These are phyloP conservation scores for Calameuta idolon DNA, from an alignment of 2,888 invertebrate genomes.

Conservation along the genomic window DNA sequence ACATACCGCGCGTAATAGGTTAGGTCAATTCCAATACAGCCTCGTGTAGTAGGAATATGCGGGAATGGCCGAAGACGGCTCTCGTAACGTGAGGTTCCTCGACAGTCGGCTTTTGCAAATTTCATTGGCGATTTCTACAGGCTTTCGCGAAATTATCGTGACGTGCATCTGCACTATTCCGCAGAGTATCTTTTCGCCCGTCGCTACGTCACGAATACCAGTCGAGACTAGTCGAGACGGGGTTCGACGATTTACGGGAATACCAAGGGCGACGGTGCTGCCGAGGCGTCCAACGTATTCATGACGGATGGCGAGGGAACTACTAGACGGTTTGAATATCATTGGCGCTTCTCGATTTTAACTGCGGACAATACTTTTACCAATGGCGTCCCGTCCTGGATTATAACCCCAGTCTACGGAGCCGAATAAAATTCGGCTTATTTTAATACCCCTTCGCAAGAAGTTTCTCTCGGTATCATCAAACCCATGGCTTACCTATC, in stretches of 20 bases:
- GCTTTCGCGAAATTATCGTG: not conserved
- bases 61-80: not conserved
- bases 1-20: not conserved
- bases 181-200: not conserved
- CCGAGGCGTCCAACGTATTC: not conserved
- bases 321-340: not conserved
- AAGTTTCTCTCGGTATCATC: conserved; percentile 3
- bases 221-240: not conserved
- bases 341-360: not conserved
- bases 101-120: not conserved
- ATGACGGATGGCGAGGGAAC: not conserved
- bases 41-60: not conserved
- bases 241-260: no score
- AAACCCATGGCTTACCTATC: not conserved
- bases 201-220: not conserved
- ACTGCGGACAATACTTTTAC: not conserved
- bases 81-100: not conserved
- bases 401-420: conserved; percentile 39
- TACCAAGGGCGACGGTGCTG: not conserved
- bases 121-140: not conserved
- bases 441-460: conserved; percentile 35
- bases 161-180: not conserved
- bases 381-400: conserved; percentile 13
- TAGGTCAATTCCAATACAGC: not conserved
- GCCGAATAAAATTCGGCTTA: conserved; percentile 44